Base-by-base conservation (phyloP, 1,140 invertebrate genomes). In the Calliopsis andreniformis region DNA sequence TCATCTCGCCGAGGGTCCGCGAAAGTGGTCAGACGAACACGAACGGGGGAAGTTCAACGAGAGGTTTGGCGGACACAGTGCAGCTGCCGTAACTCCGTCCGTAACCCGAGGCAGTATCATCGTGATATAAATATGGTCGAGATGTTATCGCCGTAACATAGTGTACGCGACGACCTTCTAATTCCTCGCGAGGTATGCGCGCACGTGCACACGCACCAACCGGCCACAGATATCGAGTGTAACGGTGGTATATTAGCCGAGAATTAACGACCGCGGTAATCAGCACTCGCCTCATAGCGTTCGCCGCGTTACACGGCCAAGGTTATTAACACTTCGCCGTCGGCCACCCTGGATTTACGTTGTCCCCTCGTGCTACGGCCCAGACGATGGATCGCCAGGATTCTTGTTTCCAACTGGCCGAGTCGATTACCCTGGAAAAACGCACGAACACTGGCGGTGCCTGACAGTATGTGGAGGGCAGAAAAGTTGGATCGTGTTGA, bases 111-210 rank as follows among this genome's bases (percentile, higher is more conserved):
- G 79, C 77, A 83, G 82, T 84, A 79, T 84, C 82, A 79, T 84
- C 80, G 70, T 32, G 82, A 84, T 84, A 76, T 84, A 84, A 84
- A 84, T 84, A 83, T 67, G 62, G 68, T 59, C 66, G 68, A 87
- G 88, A 89, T 89, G 76, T 20, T 88, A 89, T 89, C 87, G 76
- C 67, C 39, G 78, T 87, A 86, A 89, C 78, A 77, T 88, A 89
- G 85, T 89, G 87, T 87, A 86, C 85, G 81, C 70, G 77, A 79
- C 82, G 83, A 83, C 76, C 82, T 85, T 84, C 87, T 89, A 89
- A 89, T 89, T 89, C 85, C 82, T 88, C 82, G 82, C 49, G 59
- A 79, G 61, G 68, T 81, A 83, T 78, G 49, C 63, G 63, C 62
- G 70, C 47, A 49, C 69, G 83, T 76, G 56, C 71, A 80, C 39